Conservation (phyloP, 2,888 invertebrate species). For the Zygogramma bicolorata region DNA sequence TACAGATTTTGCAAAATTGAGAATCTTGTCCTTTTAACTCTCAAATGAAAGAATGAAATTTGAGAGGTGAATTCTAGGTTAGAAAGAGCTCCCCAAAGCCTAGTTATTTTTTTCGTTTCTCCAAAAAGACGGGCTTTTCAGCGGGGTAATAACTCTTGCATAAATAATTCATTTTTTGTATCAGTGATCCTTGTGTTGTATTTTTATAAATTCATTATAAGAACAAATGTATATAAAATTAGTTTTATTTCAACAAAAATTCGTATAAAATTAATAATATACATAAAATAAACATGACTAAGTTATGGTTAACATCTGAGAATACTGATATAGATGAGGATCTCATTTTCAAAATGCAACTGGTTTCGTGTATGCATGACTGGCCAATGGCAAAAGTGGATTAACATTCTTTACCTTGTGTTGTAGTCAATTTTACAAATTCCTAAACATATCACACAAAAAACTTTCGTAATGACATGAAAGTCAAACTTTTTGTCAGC, state of each 20-base stretch:
- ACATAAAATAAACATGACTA: slow-evolving; percentile 9
- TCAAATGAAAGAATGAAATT: no score
- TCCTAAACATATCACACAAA: background rate
- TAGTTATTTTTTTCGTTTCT: background rate
- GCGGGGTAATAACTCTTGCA: no score
- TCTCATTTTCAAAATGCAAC: background rate
- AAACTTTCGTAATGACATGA: background rate
- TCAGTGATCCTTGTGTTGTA: background rate
- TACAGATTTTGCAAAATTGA: no score
- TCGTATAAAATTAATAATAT: slow-evolving; percentile 3
- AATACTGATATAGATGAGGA: slow-evolving; percentile 10
- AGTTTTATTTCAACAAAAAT: slow-evolving; percentile 2
- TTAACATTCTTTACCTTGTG: no score
- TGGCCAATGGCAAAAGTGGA: no score
- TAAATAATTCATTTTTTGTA: no score
- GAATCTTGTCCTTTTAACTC: no score
- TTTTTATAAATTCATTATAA: background rate
- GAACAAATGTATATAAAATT: background rate
- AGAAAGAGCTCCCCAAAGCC: no score
- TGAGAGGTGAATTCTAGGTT: no score
- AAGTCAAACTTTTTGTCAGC: no score
- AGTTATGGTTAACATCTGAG: slow-evolving; percentile 6
- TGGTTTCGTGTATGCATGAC: background rate
- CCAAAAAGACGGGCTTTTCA: no score
- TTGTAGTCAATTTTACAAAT: background rate